Evolutionary conservation across 1,140 invertebrate species (phyloP), one percentile per base, ranked within the genome.

Genomic region (Rhynchophorus ferrugineus): DNA sequence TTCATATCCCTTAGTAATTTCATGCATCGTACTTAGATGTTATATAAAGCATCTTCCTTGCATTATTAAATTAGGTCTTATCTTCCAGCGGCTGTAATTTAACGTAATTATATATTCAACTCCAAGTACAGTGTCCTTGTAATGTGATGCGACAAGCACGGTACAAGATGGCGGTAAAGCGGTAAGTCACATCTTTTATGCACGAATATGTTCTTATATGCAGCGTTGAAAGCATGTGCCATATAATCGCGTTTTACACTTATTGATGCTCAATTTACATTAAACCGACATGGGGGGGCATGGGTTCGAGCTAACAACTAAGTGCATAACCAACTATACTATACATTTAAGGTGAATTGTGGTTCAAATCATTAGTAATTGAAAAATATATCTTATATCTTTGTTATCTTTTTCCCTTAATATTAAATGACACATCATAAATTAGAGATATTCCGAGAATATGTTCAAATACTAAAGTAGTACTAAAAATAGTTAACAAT

Each of bases 61-160:
- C 49, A 41, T 60, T 57, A 60, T 60, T 62, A 56, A 62, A 62
- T 58, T 55, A 59, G 34, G 36, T 47, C 60, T 62, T 62, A 62
- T 62, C 60, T 55, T 42, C 51, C 44, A 56, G 54, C 56, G 57
- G 54, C 51, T 50, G 44, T 55, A 63, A 63, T 63, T 63, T 61
- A 63, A 63, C 61, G 60, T 59, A 63, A 63, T 63, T 63, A 63
- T 61, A 63, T 52, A 59, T 63, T 59, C 61, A 63, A 61, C 57
- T 63, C 61, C 60, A 53, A 38, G 37, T 29, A 29, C 24, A 11
- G 37, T 52, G 49, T 43, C 43, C 18, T 49, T 38, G 37, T 45
- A 53, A 53, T 53, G 17, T 35, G 42, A 53, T 18, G 43, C 50
- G 43, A 38, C 50, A 39, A 44, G 18, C 19, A 34, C 22, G 20